Evolutionary conservation across 1,140 invertebrate species (phyloP).

Genomic region (Drosophila nigromelanica): DNA sequence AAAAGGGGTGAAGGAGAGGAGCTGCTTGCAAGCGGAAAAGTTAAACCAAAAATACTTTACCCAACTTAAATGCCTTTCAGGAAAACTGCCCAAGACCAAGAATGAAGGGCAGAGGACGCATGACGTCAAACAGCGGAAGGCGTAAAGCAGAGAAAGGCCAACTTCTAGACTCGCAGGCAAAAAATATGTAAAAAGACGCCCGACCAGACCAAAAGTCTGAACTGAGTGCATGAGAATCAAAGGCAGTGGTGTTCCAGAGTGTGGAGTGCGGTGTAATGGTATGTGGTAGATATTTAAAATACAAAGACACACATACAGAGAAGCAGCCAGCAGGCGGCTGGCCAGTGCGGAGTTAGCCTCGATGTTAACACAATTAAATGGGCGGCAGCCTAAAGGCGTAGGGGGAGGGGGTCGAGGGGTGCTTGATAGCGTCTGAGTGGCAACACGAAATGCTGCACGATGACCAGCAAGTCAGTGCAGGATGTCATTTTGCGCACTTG

Average conservation of each 20-base stretch:
- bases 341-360: constrained; percentile 29
- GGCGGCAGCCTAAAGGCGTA: constrained; percentile 6
- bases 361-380: constrained; percentile 69
- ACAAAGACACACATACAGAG: not conserved
- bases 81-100: constrained; percentile 33
- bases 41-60: constrained; percentile 66
- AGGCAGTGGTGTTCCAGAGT: not conserved
- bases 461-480: constrained; percentile 58
- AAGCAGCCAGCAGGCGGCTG: constrained; percentile 1
- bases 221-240: constrained; percentile 12
- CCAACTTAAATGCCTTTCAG: constrained; percentile 58
- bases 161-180: constrained; percentile 12
- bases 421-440: not conserved
- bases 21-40: constrained; percentile 49
- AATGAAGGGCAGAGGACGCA: not conserved
- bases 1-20: constrained; percentile 33
- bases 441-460: constrained; percentile 33
- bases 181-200: constrained; percentile 45
- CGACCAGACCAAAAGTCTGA: constrained; percentile 7
- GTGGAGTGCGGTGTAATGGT: not conserved
- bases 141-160: constrained; percentile 28
- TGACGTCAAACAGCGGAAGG: constrained; percentile 27
- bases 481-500: constrained; percentile 69
- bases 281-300: constrained; percentile 43
- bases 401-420: not conserved